Evolutionary conservation across 2,888 invertebrate species (phyloP).

Genomic region (Hirtodrosophila duncani): DNA sequence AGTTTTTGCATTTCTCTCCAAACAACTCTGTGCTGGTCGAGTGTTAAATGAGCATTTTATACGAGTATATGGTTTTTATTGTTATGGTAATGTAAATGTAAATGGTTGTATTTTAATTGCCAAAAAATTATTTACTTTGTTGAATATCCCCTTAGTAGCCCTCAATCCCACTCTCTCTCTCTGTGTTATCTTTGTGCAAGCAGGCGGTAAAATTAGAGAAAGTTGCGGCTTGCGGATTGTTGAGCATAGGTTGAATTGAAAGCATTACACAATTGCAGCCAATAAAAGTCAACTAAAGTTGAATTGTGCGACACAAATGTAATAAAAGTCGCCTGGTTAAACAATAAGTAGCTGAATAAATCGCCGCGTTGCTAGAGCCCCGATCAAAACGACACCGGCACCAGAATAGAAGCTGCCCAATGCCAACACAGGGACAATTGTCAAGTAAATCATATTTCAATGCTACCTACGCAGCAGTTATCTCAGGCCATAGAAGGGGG

Average conservation of each 20-base stretch:
- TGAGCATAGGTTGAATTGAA: constrained; percentile 2
- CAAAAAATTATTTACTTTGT: constrained; percentile 48
- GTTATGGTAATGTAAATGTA: constrained; percentile 47
- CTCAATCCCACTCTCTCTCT: not conserved
- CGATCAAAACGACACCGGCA: constrained; percentile 13
- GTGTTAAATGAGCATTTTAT: constrained; percentile 36
- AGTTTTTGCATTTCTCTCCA: too few species aligned
- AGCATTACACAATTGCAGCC: constrained; percentile 44
- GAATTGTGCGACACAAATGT: constrained; percentile 31
- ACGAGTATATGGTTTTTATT: constrained; percentile 55
- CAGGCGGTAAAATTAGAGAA: constrained; percentile 20
- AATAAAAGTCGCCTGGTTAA: constrained; percentile 42
- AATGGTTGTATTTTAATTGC: constrained; percentile 55
- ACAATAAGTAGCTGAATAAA: constrained; percentile 43
- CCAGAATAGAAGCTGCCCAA: constrained; percentile 7
- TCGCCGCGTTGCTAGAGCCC: constrained; percentile 42
- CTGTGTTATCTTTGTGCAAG: constrained; percentile 16
- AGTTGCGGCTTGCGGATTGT: constrained; percentile 18
- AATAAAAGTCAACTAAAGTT: constrained; percentile 39
- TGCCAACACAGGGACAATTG: constrained; percentile 1
- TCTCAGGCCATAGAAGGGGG: not conserved
- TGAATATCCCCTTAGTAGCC: not conserved
- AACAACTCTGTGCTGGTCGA: constrained; percentile 16
- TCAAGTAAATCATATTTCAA: constrained; percentile 26
- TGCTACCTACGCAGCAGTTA: constrained; percentile 1